A percentile compares a stretch with the other conserved stretches of the same genome.
phyloP scores from a whole-genome alignment of 2,888 invertebrate species.

The Cacoxenus indagator region DNA sequence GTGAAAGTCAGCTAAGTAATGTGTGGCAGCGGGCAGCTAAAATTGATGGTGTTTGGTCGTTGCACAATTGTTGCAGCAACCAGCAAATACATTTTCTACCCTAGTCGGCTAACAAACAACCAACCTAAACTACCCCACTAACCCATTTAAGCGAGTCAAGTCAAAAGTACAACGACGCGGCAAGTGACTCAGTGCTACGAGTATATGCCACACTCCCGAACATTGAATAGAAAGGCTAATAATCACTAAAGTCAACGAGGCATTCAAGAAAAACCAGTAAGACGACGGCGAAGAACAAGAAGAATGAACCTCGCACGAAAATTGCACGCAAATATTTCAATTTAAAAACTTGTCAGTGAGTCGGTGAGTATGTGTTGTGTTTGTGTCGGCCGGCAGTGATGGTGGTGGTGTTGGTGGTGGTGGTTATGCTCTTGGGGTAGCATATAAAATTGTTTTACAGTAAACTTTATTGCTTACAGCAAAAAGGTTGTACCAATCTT shows the following conservation, averaged over 20 bases:
- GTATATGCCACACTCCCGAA: neutral
- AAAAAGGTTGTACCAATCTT: conserved; percentile 53
- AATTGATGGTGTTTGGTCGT: neutral
- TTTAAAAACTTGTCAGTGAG: conserved; percentile 22
- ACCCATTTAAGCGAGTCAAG: conserved; percentile 13
- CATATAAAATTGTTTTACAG: neutral
- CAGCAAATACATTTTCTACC: conserved; percentile 21
- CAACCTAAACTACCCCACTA: conserved; percentile 16
- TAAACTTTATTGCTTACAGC: conserved; percentile 44
- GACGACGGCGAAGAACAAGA: neutral
- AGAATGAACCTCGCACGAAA: conserved; percentile 1
- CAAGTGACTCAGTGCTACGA: neutral
- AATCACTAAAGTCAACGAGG: neutral
- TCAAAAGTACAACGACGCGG: conserved; percentile 11
- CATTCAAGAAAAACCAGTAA: no score
- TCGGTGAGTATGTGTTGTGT: no score
- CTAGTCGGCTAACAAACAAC: neutral
- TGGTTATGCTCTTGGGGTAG: neutral
- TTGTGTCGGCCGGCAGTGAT: no score
- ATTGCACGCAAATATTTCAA: conserved; percentile 36
- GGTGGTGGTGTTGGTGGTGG: neutral
- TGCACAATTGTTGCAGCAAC: conserved; percentile 16
- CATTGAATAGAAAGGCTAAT: neutral
- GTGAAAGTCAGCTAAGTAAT: neutral
- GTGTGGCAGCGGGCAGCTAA: neutral